phyloP scores from a whole-genome alignment of 2,797 vertebrate genomes.

The Gymnodraco acuticeps region DNA sequence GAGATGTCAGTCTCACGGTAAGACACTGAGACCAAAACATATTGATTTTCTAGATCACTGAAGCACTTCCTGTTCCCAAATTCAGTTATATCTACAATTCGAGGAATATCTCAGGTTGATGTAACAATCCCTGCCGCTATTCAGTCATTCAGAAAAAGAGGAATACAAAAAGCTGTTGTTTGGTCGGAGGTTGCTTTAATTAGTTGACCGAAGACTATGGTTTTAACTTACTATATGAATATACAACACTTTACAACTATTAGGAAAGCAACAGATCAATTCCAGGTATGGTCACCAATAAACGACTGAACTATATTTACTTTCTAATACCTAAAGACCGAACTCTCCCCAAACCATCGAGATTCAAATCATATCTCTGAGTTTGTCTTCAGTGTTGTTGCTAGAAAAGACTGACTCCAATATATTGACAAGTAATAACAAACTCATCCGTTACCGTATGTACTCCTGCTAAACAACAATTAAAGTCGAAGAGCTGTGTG shows the following conservation, averaged over 20 bases:
- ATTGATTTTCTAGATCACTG: slow-evolving; percentile 30
- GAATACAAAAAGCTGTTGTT: neutral
- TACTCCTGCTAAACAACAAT: slow-evolving; percentile 72
- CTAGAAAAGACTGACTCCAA: slow-evolving; percentile 23
- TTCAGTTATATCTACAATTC: slow-evolving; percentile 1
- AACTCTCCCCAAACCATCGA: neutral
- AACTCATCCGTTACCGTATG: slow-evolving; percentile 58
- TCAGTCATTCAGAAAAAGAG: neutral
- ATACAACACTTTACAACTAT: neutral
- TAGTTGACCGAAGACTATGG: neutral
- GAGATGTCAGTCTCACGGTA: slow-evolving; percentile 3
- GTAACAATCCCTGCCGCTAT: neutral
- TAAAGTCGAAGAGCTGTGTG: slow-evolving; percentile 60
- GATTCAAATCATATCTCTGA: slow-evolving; percentile 1
- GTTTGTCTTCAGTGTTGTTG: neutral
- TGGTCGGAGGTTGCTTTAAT: neutral
- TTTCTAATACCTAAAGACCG: neutral
- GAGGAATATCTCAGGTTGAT: neutral
- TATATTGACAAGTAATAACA: slow-evolving; percentile 57
- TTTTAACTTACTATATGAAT: neutral
- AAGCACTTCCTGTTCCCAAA: slow-evolving; percentile 10
- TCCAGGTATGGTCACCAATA: neutral
- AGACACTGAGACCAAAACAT: slow-evolving; percentile 14
- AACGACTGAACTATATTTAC: neutral
- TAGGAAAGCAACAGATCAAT: neutral